These are phyloP conservation scores for Halisarca cf. caerulea DNA, from an alignment of 37 sponge, comb jelly and placozoan species.

Conservation along the genomic window DNA sequence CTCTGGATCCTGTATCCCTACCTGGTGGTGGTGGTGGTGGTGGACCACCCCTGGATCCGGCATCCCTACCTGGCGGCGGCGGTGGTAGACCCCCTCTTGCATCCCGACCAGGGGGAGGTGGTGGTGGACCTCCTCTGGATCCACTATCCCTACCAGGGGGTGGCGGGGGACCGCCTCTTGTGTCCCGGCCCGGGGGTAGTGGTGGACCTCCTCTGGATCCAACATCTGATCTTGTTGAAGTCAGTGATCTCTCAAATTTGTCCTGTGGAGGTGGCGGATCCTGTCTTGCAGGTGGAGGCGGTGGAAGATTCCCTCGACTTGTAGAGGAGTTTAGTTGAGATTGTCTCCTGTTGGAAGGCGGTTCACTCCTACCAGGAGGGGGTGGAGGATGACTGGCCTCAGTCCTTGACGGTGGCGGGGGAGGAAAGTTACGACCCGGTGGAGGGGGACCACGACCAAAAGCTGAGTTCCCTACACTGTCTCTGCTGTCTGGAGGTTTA, in stretches of 20 bases:
- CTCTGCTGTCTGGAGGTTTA: background rate
- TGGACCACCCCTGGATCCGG: background rate
- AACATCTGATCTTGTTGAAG: background rate
- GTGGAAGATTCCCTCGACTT: background rate
- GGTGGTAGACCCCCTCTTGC: background rate
- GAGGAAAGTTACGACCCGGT: too few relatives aligned
- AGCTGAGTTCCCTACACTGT: too few relatives aligned
- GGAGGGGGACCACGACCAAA: too few relatives aligned
- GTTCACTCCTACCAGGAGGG: background rate
- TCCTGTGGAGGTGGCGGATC: conserved; percentile 23
- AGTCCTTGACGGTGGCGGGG: background rate
- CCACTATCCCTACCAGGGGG: background rate
- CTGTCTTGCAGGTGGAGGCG: conserved; percentile 1
- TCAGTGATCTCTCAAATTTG: background rate
- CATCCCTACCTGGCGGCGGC: background rate
- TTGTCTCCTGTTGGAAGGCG: background rate
- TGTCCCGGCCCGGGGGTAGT: conserved; percentile 13
- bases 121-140: background rate
- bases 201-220: conserved; percentile 5
- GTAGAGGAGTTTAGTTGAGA: too few relatives aligned
- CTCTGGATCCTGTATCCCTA: background rate
- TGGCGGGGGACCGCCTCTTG: background rate
- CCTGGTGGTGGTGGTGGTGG: conserved; percentile 30
- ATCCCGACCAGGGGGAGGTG: background rate
- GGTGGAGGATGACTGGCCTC: background rate